Base-by-base conservation (phyloP, 1,140 invertebrate genomes). In the Drosophila tani region DNA sequence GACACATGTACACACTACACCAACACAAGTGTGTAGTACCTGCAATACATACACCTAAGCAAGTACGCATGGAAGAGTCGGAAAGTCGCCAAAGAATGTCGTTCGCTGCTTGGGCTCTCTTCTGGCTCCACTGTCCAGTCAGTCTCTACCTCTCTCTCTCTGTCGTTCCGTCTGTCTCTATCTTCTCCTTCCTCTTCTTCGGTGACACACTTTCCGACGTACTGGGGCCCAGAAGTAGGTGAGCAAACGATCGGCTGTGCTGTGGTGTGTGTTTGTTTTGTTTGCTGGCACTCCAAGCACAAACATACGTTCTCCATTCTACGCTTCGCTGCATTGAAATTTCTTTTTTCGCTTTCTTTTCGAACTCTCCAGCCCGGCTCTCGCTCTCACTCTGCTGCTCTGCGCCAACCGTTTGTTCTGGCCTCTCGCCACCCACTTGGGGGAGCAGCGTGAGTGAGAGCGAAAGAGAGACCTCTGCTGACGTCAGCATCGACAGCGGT, bases 311-410 rank as follows among this genome's bases (percentile, higher is more conserved):
- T 87, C 75, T 90, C 74, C 81, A 85, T 88, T 82, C 81, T 85
- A 81, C 85, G 85, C 86, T 82, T 88, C 67, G 78, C 35, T 90
- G 81, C 84, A 84, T 90, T 88, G 77, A 90, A 87, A 88, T 88
- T 88, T 88, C 85, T 88, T 88, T 78, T 88, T 88, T 88, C 84
- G 85, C 85, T 88, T 88, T 88, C 85, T 91, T 88, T 88, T 90
- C 84, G 82, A 81, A 75, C 65, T 85, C 82, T 78, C 69, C 82
- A 79, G 49, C 70, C 75, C 35, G 45, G 47, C 79, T 79, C 79
- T 68, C 59, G 41, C 49, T 73, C 62, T 67, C 55, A 56, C 58
- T 68, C 67, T 43, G 29, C 46, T 57, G 29, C 46, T 57, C 24
- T 43, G 40, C 17, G 57, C 19, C 21, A 14, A 15, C 9, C 27